Evolutionary conservation across 2,888 invertebrate species (phyloP).

Genomic region (Lasioglossum vierecki): DNA sequence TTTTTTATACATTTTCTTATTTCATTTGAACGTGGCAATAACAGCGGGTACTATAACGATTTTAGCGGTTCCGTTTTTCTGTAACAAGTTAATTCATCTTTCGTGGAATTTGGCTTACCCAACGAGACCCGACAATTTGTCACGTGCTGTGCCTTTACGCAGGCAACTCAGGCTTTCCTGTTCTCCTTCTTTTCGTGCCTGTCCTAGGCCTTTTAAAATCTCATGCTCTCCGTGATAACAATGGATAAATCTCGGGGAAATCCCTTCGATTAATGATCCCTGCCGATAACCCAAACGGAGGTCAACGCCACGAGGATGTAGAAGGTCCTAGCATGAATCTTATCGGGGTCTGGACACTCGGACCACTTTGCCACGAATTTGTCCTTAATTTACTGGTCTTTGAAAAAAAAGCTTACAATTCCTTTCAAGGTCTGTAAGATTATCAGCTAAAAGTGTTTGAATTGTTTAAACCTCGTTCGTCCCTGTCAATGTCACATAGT

Average conservation of each 20-base stretch:
- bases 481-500: too few species aligned
- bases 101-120: background rate
- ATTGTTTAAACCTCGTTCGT: background rate
- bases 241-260: slow-evolving; percentile 51
- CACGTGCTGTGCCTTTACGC: slow-evolving; percentile 48
- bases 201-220: slow-evolving; percentile 49
- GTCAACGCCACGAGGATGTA: slow-evolving; percentile 54
- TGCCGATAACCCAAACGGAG: slow-evolving; percentile 61
- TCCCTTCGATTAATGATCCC: slow-evolving; percentile 68
- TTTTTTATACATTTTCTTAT: too few species aligned
- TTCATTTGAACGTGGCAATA: background rate
- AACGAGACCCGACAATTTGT: slow-evolving; percentile 36
- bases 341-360: slow-evolving; percentile 10
- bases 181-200: slow-evolving; percentile 27
- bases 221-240: slow-evolving; percentile 54
- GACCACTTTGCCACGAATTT: slow-evolving; percentile 24
- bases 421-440: background rate
- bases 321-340: slow-evolving; percentile 31
- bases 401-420: background rate
- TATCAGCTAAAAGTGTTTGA: background rate
- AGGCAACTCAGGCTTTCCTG: slow-evolving; percentile 43
- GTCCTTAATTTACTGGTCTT: background rate
- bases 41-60: background rate
- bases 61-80: background rate
- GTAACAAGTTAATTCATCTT: slow-evolving; percentile 7